Conservation (phyloP, 2,113 vertebrate genomes). For the Pantherophis guttatus region DNA sequence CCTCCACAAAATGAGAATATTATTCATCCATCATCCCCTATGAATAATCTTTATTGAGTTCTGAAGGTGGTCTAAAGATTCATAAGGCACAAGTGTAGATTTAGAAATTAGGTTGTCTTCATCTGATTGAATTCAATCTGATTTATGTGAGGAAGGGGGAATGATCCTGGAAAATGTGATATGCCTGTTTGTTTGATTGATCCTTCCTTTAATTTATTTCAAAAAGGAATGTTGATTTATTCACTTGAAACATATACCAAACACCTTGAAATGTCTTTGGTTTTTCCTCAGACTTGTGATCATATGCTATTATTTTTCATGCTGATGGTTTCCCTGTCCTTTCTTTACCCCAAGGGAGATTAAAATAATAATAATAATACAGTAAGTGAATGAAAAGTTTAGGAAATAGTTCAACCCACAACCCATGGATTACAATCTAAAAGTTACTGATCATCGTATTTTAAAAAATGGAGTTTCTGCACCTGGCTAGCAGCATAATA, state of each 20-base stretch:
- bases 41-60: constrained; percentile 20
- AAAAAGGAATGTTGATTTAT: constrained; percentile 14
- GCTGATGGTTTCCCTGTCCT: background rate
- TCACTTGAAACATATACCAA: background rate
- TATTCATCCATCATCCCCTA: background rate
- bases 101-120: constrained; percentile 20
- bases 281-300: background rate
- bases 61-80: background rate
- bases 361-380: background rate
- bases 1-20: background rate
- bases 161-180: background rate
- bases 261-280: constrained; percentile 5
- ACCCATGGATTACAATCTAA: background rate
- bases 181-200: background rate
- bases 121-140: constrained; percentile 24
- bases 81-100: background rate
- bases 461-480: background rate
- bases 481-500: background rate
- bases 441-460: background rate
- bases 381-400: background rate
- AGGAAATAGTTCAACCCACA: background rate
- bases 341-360: background rate
- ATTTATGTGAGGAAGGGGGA: constrained; percentile 6
- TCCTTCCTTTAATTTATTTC: constrained; percentile 18
- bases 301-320: background rate